Base-by-base conservation (phyloP, 2,888 invertebrate species). In the Scaptomyza reducta region DNA sequence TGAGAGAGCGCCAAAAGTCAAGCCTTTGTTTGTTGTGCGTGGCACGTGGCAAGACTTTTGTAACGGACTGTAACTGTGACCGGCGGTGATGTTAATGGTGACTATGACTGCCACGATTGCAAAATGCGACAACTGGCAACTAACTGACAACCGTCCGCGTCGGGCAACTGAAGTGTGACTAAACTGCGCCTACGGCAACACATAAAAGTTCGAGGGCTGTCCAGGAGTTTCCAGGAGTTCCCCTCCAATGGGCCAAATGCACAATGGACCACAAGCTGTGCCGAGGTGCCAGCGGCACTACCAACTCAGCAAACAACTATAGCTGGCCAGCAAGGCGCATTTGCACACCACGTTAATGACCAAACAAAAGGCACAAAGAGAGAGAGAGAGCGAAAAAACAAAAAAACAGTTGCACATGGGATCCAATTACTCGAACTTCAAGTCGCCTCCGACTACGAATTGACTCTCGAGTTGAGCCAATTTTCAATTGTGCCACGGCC, bases 351-450 rank as follows among this genome's bases (percentile, higher is more conserved):
- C 66, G 67, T 58, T 75, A 75, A 70, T 70, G 79, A 66, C 64
- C 54, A 73, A 73, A 78, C 66, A 72, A 69, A 61, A 38, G 47
- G 44, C 62, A 66, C 58, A 58, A 61, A 57, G 69, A 57, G 59
- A 55, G 56, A 77, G 77, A 70, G 78, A 35, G 6, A 31, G 31
- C 7, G 2, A 35, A 14, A 6, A 47, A 31, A 49, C 1, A 6
- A 49, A 33, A 13, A n/a, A 49, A 82, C 86, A 87, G 88, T 87
- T 87, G 84, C 84, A 78, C 79, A 79, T 51, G 77, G 77, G 70
- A 86, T 84, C 87, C 82, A 88, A 87, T 84, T 84, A 87, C 86
- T 51, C 47, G 54, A 54, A 29, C 46, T 51, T 55, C 45, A 25
- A 47, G 41, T 59, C 63, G 38, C 25, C 45, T 35, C 40, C 50